Evolutionary conservation across 2,888 invertebrate species (phyloP), one percentile per base, ranked within the genome.

Genomic region (Heliconius charithonia): DNA sequence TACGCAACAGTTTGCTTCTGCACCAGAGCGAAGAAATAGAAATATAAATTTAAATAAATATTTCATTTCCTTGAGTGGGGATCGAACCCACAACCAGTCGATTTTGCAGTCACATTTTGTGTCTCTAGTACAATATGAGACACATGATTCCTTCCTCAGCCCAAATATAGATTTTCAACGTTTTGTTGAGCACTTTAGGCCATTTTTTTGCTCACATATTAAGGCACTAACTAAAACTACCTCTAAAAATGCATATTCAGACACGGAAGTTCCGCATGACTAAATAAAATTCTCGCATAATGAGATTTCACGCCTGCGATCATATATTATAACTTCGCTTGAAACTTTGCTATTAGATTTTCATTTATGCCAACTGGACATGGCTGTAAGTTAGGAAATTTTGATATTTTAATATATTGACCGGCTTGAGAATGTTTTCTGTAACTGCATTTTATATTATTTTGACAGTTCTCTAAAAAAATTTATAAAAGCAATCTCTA

Each of bases 251-350:
- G 71, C 71, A 72, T 72, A 72, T 32, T 72, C 51, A 16, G 32
- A 59, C n/a, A 71, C 59, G 25, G 32, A 72, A 59, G 59, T 59
- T 72, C n/a, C 16, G 59, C 59, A 59, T 56, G 71, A 56, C 56
- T 59, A 72, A 72, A 72, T 72, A 72, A 72, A 72, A 72, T 63
- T 63, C 59, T 59, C 56, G 79, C 79, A 79, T 76, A 79, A 76
- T 76, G 62, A 62, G 76, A 79, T 76, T 73, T 79, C 62, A 76
- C 79, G 62, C 79, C 76, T 62, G 72, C 76, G 62, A 41, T 76
- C 79, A 79, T 79, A 79, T 76, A 79, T 79, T 79, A 76, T 73
- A 79, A 79, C 79, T 79, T 76, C 7, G 69, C 9, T 72, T 67
- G 73, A 70, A 80, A 80, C 75, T 77, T 77, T 69, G 66, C 76